A percentile compares a stretch with the other conserved stretches of the same genome.
Conservation (phyloP, 2,888 invertebrate species). For the Hydropsyche betteni region DNA sequence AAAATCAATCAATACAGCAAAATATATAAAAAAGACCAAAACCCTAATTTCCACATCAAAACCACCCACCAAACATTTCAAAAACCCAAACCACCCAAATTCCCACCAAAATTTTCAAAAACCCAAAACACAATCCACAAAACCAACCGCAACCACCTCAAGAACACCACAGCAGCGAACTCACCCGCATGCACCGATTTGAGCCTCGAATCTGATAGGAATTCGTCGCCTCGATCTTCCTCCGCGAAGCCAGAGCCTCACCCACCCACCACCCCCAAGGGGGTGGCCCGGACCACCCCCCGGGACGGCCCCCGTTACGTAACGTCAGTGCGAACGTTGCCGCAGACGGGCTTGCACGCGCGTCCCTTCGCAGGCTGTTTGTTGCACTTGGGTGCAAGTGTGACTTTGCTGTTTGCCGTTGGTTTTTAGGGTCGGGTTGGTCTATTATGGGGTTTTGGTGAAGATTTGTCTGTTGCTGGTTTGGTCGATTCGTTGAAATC, state of each 20-base stretch:
- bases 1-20: too few species aligned
- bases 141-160: too few species aligned
- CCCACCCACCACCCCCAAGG: slow-evolving; percentile 48
- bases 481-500: too few species aligned
- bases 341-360: slow-evolving; percentile 58
- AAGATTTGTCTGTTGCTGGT: too few species aligned
- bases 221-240: slow-evolving; percentile 10
- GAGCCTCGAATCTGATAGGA: slow-evolving; percentile 18
- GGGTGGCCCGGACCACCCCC: slow-evolving; percentile 42
- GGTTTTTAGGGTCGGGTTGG: too few species aligned
- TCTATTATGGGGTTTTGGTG: too few species aligned
- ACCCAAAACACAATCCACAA: neutral
- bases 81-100: neutral
- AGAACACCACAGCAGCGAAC: neutral
- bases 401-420: too few species aligned
- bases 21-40: too few species aligned
- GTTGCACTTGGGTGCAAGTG: too few species aligned
- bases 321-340: slow-evolving; percentile 61
- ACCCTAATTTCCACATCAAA: too few species aligned
- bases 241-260: slow-evolving; percentile 54
- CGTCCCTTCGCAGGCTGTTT: slow-evolving; percentile 9
- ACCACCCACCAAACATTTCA: too few species aligned
- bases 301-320: slow-evolving; percentile 62
- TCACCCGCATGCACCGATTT: slow-evolving; percentile 23
- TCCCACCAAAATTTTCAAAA: neutral